These are phyloP conservation scores for Phyllostomus discolor DNA, from an alignment of 2,113 vertebrate genomes.

Conservation along the genomic window DNA sequence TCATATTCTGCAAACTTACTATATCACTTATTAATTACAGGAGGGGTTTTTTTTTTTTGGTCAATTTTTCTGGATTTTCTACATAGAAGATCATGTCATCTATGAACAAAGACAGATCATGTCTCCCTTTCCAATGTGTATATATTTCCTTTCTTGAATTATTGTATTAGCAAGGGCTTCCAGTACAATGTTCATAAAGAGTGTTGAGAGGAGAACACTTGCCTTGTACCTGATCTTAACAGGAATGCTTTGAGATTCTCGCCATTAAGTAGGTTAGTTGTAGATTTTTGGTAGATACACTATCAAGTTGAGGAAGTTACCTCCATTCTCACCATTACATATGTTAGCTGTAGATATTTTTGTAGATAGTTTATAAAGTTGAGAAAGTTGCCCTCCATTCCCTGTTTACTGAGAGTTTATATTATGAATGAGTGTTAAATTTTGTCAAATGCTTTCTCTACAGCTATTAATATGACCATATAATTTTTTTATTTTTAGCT, in stretches of 20 bases:
- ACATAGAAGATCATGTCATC: not conserved
- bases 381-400: not conserved
- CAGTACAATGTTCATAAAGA: not conserved
- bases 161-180: not conserved
- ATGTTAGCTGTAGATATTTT: not conserved
- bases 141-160: not conserved
- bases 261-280: not conserved
- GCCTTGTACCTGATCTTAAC: not conserved
- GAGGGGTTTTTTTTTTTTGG: not conserved
- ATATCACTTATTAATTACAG: not conserved
- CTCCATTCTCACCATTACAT: not conserved
- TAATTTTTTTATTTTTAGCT: not conserved
- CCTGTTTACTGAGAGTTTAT: not conserved
- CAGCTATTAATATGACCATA: not conserved
- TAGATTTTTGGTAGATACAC: not conserved
- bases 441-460: not conserved
- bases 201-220: not conserved
- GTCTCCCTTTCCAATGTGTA: not conserved
- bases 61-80: no score
- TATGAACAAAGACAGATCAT: not conserved
- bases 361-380: not conserved
- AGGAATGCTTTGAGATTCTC: not conserved
- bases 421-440: not conserved
- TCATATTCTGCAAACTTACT: not conserved
- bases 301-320: not conserved